Conservation (phyloP, 2,113 vertebrate genomes). For the Erpornis zantholeuca region DNA sequence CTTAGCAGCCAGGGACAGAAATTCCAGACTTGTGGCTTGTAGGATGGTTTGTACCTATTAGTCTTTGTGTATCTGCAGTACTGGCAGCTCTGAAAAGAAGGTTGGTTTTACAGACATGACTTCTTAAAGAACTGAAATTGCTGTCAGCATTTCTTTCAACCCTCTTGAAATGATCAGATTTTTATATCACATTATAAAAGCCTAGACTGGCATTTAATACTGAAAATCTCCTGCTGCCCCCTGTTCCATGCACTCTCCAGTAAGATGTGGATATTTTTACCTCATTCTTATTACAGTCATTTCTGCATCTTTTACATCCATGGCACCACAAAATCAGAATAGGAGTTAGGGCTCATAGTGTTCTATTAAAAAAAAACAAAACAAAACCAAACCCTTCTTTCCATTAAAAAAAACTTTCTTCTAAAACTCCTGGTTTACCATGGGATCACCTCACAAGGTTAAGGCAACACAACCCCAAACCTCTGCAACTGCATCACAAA, state of each 20-base stretch:
- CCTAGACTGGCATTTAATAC: not conserved
- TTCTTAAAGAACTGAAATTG: not conserved
- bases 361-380: not conserved
- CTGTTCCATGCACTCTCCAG: not conserved
- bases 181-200: not conserved
- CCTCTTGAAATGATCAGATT: not conserved
- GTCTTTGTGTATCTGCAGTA: not conserved
- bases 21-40: not conserved
- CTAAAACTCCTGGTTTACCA: not conserved
- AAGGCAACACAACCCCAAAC: rapidly evolving
- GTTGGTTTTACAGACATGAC: not conserved
- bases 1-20: not conserved
- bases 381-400: not conserved
- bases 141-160: not conserved
- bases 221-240: not conserved
- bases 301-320: not conserved
- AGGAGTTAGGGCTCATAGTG: not conserved
- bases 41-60: not conserved
- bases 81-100: not conserved
- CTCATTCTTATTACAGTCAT: not conserved
- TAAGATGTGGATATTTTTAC: not conserved
- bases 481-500: not conserved
- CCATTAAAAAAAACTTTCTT: not conserved
- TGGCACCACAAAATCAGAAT: not conserved
- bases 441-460: not conserved